Conservation (phyloP, 2,888 invertebrate species). For the Archaeoteleia sp. region DNA sequence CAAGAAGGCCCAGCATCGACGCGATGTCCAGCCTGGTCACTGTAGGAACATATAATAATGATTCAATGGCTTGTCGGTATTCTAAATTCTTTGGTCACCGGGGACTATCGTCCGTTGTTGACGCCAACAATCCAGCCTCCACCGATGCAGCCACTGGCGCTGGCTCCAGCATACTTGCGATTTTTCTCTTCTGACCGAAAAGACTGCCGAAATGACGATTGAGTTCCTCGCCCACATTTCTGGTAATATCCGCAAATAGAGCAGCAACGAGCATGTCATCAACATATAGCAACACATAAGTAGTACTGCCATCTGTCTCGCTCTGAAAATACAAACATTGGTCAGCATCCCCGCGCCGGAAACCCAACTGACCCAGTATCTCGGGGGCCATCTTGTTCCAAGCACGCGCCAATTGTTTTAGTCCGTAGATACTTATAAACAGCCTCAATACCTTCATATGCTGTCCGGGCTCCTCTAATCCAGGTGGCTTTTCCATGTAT, state of each 20-base stretch:
- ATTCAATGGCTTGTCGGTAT: constrained; percentile 25
- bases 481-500: constrained; percentile 50
- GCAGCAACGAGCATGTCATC: constrained; percentile 41
- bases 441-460: constrained; percentile 41
- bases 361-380: constrained; percentile 6
- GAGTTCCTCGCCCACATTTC: constrained; percentile 20
- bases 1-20: constrained; percentile 7
- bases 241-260: constrained; percentile 3
- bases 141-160: constrained; percentile 37
- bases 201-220: constrained; percentile 16
- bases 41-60: constrained; percentile 27
- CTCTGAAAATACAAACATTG: constrained; percentile 25
- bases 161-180: constrained; percentile 21
- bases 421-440: constrained; percentile 49
- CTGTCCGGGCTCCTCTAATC: constrained; percentile 25
- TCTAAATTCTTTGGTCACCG: neutral
- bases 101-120: neutral
- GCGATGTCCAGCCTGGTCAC: constrained; percentile 34
- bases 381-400: constrained; percentile 35
- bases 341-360: constrained; percentile 17
- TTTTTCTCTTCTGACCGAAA: constrained; percentile 31
- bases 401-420: constrained; percentile 42
- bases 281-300: constrained; percentile 40
- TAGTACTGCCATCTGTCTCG: neutral
- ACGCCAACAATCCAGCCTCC: constrained; percentile 18